Percentiles rank a stretch among this genome's conserved stretches.
Evolutionary conservation across 2,113 vertebrate genomes (phyloP).

Genomic region (Pedetes capensis): DNA sequence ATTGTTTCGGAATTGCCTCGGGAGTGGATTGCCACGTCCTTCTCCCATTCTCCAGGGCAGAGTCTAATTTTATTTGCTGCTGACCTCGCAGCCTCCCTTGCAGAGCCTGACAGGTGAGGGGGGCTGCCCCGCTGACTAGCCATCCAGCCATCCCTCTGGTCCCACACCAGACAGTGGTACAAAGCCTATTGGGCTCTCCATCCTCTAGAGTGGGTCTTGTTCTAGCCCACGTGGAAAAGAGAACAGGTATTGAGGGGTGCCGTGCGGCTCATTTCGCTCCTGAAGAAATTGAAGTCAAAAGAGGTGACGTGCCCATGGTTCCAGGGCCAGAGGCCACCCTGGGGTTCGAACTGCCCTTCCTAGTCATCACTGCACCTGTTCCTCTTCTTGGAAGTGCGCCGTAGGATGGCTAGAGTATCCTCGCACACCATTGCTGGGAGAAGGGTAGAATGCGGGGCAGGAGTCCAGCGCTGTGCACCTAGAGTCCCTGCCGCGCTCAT

Average conservation of each 20-base stretch:
- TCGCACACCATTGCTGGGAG: fast-evolving
- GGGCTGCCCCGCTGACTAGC: background rate
- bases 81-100: background rate
- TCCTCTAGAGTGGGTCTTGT: fast-evolving
- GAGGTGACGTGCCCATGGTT: fast-evolving
- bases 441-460: fast-evolving
- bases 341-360: background rate
- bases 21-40: too few relatives aligned
- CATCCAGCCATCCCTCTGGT: fast-evolving
- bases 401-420: too few relatives aligned
- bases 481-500: background rate
- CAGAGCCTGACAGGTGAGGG: background rate
- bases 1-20: too few relatives aligned
- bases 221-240: fast-evolving
- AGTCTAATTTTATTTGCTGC: background rate
- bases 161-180: fast-evolving
- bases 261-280: background rate
- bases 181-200: fast-evolving
- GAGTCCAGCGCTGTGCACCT: fast-evolving
- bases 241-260: too few relatives aligned
- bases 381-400: background rate
- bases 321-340: fast-evolving
- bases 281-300: background rate
- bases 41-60: background rate
- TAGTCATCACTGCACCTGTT: fast-evolving